These are phyloP conservation scores for Helostoma temminkii DNA, from an alignment of 2,797 vertebrate species.

Conservation along the genomic window DNA sequence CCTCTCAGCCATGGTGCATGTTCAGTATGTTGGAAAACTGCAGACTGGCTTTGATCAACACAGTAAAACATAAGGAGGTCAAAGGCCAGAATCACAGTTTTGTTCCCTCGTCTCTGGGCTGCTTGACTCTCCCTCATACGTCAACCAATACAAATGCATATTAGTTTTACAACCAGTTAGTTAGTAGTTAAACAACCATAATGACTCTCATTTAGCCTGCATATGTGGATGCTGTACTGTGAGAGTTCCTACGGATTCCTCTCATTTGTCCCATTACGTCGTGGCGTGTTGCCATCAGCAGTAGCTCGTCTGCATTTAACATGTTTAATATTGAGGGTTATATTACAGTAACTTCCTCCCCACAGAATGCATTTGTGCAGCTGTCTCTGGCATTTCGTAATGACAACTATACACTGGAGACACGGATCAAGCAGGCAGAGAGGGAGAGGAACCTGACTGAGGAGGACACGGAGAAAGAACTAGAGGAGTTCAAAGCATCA, in stretches of 20 bases:
- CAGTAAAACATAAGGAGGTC: conserved; percentile 59
- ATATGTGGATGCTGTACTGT: conserved; percentile 1
- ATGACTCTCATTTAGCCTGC: neutral
- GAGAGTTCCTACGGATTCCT: conserved; percentile 21
- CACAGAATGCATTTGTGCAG: conserved; percentile 96
- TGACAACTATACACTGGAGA: conserved; percentile 97
- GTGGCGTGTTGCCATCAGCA: conserved; percentile 11
- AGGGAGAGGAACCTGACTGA: conserved; percentile 96
- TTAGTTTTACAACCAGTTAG: neutral
- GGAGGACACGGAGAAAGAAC: conserved; percentile 96
- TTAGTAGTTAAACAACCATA: conserved; percentile 16
- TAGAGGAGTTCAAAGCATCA: conserved; percentile 94
- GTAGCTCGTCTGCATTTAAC: conserved; percentile 26
- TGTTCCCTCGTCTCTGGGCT: conserved; percentile 45
- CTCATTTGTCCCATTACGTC: conserved; percentile 13
- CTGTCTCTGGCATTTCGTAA: conserved; percentile 98
- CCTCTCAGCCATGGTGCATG: conserved; percentile 60
- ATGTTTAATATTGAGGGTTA: conserved; percentile 36
- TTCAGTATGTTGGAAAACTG: conserved; percentile 59
- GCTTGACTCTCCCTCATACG: conserved; percentile 26
- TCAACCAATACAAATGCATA: conserved; percentile 17
- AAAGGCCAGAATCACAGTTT: conserved; percentile 53
- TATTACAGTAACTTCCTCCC: conserved; percentile 54
- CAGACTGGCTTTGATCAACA: conserved; percentile 72
- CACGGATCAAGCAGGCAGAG: conserved; percentile 94